These are phyloP conservation scores for Myiothlypis coronata DNA, from an alignment of 2,797 vertebrate genomes.

Conservation along the genomic window DNA sequence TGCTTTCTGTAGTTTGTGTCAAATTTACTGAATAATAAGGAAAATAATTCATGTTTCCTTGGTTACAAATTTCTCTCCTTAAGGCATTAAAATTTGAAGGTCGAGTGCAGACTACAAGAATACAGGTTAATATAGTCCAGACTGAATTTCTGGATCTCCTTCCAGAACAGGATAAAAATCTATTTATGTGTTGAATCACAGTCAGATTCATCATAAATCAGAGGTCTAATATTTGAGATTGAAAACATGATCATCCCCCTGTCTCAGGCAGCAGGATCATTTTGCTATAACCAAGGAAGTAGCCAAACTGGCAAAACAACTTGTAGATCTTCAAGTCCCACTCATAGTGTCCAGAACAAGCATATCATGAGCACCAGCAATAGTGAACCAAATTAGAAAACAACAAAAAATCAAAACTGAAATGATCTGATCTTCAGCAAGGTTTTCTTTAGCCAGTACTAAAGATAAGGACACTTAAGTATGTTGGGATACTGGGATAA, in stretches of 20 bases:
- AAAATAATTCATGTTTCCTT: constrained; percentile 24
- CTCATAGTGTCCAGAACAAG: neutral
- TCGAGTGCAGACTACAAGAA: neutral
- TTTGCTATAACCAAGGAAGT: neutral
- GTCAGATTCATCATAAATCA: neutral
- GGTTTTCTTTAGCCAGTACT: neutral
- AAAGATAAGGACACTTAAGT: neutral
- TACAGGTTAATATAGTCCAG: neutral
- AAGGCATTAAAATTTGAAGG: constrained; percentile 11
- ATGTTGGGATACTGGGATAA: neutral
- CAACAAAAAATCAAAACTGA: neutral
- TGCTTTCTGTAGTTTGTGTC: constrained; percentile 1
- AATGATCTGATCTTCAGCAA: neutral
- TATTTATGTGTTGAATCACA: neutral
- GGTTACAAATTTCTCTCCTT: constrained; percentile 28
- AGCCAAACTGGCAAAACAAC: neutral
- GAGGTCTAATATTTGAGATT: neutral
- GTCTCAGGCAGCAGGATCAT: neutral
- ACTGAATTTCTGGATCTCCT: neutral
- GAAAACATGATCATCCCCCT: neutral
- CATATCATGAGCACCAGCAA: accelerated
- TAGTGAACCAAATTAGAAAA: neutral
- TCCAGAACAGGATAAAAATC: neutral
- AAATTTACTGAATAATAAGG: constrained; percentile 10
- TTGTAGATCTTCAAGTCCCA: neutral